Percentiles rank a stretch among this genome's conserved stretches.
phyloP scores from a whole-genome alignment of 2,888 invertebrate species.

The Erebia ligea region DNA sequence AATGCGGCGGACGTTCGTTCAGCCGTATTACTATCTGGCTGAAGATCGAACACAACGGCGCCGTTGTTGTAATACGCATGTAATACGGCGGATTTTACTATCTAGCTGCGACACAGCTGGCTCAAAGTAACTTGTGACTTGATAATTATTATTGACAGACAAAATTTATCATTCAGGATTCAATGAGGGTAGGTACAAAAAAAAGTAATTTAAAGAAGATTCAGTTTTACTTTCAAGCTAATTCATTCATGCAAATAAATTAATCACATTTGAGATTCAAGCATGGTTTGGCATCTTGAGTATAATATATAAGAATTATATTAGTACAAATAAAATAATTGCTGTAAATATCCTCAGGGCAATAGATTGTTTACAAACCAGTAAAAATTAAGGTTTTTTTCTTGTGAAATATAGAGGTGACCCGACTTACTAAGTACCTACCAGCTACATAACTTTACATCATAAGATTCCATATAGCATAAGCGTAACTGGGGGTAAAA shows the following conservation, averaged over 20 bases:
- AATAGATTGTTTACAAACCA: conserved; percentile 16
- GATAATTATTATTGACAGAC: too few species aligned
- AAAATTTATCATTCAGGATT: not conserved
- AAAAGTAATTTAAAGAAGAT: conserved; percentile 62
- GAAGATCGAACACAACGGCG: too few species aligned
- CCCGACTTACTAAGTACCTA: conserved; percentile 12
- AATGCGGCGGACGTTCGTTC: too few species aligned
- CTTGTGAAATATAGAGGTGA: conserved; percentile 3
- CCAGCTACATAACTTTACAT: not conserved
- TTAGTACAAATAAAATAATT: conserved; percentile 33
- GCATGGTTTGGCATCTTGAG: conserved; percentile 55
- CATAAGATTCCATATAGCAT: not conserved
- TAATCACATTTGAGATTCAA: conserved; percentile 56
- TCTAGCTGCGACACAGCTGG: too few species aligned
- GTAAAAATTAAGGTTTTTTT: conserved; percentile 9
- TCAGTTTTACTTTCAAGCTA: conserved; percentile 77
- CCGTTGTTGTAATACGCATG: too few species aligned
- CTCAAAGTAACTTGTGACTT: too few species aligned
- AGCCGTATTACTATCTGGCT: too few species aligned
- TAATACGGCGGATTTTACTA: too few species aligned
- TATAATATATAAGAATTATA: conserved; percentile 40
- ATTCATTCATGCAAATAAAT: conserved; percentile 76
- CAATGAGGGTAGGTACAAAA: conserved; percentile 31
- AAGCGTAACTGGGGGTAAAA: not conserved
- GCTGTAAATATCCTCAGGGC: conserved; percentile 28